Conservation (phyloP, 2,797 vertebrate genomes). For the Streptopelia turtur region DNA sequence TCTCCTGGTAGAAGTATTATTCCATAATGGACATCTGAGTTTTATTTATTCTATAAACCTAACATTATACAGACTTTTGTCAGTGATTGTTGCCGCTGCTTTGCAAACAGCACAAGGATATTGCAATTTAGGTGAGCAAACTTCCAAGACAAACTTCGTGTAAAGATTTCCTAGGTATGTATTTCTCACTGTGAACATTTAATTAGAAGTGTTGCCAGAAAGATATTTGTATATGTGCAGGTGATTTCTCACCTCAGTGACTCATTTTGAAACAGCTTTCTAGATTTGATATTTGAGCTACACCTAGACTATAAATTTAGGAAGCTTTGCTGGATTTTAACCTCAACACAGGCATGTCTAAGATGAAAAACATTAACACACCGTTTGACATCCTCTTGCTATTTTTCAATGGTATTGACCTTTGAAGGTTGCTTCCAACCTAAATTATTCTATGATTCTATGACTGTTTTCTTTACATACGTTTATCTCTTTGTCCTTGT, state of each 20-base stretch:
- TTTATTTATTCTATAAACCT: neutral
- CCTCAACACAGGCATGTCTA: neutral
- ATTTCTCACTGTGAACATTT: constrained; percentile 43
- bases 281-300: neutral
- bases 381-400: neutral
- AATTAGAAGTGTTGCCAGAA: constrained; percentile 40
- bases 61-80: neutral
- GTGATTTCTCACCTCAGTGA: neutral
- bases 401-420: neutral
- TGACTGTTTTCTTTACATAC: neutral
- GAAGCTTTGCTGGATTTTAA: constrained; percentile 9
- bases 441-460: too few species aligned
- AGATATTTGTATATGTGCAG: neutral
- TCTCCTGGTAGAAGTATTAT: neutral
- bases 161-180: neutral
- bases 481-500: neutral
- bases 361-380: neutral
- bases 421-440: too few species aligned
- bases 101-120: neutral
- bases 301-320: neutral
- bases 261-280: neutral
- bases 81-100: neutral
- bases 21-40: neutral
- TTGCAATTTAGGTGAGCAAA: constrained; percentile 16
- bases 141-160: neutral